Percentiles rank a stretch among this genome's conserved stretches.
Conservation (phyloP, 2,797 vertebrate species). For the Eospalax fontanierii region DNA sequence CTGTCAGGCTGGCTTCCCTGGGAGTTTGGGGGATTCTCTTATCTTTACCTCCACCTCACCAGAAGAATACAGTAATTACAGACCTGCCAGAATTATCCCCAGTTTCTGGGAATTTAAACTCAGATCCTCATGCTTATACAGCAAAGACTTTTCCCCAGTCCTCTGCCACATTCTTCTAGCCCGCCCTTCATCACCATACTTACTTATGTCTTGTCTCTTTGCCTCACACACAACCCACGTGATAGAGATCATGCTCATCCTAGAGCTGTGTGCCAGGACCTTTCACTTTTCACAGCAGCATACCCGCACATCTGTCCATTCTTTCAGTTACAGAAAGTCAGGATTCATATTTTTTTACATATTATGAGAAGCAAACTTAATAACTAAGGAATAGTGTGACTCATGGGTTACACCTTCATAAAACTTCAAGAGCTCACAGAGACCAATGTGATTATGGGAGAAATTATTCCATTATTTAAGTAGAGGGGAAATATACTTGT, state of each 20-base stretch:
- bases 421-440: constrained; percentile 85
- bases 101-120: background rate
- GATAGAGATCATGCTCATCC: background rate
- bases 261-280: too few species aligned
- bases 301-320: constrained; percentile 4
- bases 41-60: background rate
- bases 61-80: background rate
- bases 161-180: accelerated
- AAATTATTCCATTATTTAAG: constrained; percentile 84
- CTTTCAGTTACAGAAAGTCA: constrained; percentile 44
- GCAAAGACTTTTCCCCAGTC: background rate
- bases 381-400: constrained; percentile 73
- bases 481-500: constrained; percentile 81
- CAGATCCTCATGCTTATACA: background rate
- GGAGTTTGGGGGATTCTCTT: background rate
- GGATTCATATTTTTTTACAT: constrained; percentile 72
- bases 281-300: background rate
- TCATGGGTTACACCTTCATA: constrained; percentile 82
- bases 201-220: background rate
- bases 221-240: accelerated
- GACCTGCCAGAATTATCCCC: background rate
- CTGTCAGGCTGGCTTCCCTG: too few species aligned
- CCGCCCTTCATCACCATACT: accelerated
- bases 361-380: constrained; percentile 72
- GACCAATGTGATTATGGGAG: constrained; percentile 84